Percentiles rank a stretch among this genome's conserved stretches.
phyloP scores from a whole-genome alignment of 2,113 vertebrate species.

The Alligator sinensis region DNA sequence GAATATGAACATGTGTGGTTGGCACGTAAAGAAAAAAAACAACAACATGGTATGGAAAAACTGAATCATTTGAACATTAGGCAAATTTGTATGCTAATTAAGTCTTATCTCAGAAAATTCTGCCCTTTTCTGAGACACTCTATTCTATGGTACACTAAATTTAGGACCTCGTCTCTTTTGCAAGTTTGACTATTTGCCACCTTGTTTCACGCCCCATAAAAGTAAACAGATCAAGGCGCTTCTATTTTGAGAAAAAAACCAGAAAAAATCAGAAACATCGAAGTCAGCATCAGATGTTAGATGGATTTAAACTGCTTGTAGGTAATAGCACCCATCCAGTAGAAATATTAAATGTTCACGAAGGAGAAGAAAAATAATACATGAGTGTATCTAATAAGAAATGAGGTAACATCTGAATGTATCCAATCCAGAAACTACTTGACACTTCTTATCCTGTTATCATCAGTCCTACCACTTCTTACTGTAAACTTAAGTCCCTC shows the following conservation, averaged over 20 bases:
- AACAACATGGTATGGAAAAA: neutral
- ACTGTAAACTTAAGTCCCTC: neutral
- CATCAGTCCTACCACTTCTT: neutral
- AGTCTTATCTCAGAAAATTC: slow-evolving; percentile 7
- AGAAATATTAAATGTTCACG: slow-evolving; percentile 52
- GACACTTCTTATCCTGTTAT: neutral
- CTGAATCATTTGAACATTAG: slow-evolving; percentile 36
- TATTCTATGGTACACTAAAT: slow-evolving; percentile 37
- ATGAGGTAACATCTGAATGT: neutral
- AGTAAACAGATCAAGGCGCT: neutral
- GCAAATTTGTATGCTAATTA: neutral
- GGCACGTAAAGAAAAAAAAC: neutral
- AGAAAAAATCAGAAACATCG: too few species aligned
- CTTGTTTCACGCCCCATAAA: neutral
- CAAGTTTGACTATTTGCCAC: neutral
- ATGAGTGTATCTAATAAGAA: neutral
- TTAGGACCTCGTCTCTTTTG: slow-evolving; percentile 11
- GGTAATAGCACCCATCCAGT: slow-evolving; percentile 38
- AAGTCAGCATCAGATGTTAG: too few species aligned
- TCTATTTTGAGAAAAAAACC: too few species aligned
- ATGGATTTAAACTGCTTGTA: slow-evolving; percentile 20
- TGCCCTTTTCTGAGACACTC: slow-evolving; percentile 8
- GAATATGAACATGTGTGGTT: neutral
- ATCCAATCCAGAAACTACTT: neutral
- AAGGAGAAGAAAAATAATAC: slow-evolving; percentile 2